A percentile compares a stretch with the other conserved stretches of the same genome.
These are phyloP conservation scores for roundworm (Caenorhabditis elegans) DNA, from an alignment of 1,140 invertebrate species.

Conservation along the genomic window WBcel235 BX284606.5:13766501-13767000, in stretches of 20 bases:
- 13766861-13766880: not conserved
- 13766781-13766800: conserved; percentile 48
- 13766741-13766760: conserved; percentile 55
- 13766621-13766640: conserved; percentile 60
- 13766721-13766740: conserved; percentile 62
- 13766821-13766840: conserved; percentile 65
- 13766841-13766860: conserved; percentile 60
- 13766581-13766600: conserved; percentile 62
- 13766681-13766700: conserved; percentile 37
- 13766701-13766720: not conserved
- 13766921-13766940: conserved; percentile 52
- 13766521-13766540: too few relatives aligned
- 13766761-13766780: conserved; percentile 60
- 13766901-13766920: conserved; percentile 58
- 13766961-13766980: conserved; percentile 59
- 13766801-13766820: conserved; percentile 58
- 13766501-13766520: too few relatives aligned
- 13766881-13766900: not conserved
- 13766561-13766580: conserved; percentile 62
- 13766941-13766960: conserved; percentile 50
- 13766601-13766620: conserved; percentile 63
- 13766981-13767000: conserved; percentile 27
- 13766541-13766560: too few relatives aligned
- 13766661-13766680: conserved; percentile 58
- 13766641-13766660: conserved; percentile 57